Conservation (phyloP, 2,888 invertebrate species). For the Lamellibrachia satsuma region DNA sequence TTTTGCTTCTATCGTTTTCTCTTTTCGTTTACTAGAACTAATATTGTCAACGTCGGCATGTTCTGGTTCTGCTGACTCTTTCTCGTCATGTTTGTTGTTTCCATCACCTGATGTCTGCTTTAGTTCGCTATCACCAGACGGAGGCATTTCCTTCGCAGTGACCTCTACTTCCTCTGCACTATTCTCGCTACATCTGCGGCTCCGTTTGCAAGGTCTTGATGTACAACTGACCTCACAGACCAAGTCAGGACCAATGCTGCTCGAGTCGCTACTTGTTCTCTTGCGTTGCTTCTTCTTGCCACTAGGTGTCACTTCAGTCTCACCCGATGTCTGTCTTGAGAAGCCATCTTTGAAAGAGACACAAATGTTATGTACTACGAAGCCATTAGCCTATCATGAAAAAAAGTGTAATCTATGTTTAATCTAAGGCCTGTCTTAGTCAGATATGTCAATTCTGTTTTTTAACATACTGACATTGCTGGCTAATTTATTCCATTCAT, state of each 20-base stretch:
- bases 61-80: background rate
- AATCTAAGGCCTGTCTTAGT: too few relatives aligned
- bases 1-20: background rate
- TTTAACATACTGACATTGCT: too few relatives aligned
- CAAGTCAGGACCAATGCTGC: background rate
- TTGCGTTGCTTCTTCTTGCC: background rate
- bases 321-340: background rate
- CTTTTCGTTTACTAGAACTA: background rate
- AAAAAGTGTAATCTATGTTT: background rate
- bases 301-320: constrained; percentile 3
- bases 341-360: background rate
- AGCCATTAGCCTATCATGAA: background rate
- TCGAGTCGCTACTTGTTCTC: background rate
- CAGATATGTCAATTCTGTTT: too few relatives aligned
- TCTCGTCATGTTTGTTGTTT: background rate
- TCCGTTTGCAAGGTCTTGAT: background rate
- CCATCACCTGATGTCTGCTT: background rate
- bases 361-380: background rate
- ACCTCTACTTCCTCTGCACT: background rate
- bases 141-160: background rate
- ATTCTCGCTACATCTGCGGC: background rate
- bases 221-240: background rate
- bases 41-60: background rate
- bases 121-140: background rate
- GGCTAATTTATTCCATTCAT: too few relatives aligned